phyloP scores from a whole-genome alignment of 2,113 vertebrate genomes.

The Amphiprion ocellaris region DNA sequence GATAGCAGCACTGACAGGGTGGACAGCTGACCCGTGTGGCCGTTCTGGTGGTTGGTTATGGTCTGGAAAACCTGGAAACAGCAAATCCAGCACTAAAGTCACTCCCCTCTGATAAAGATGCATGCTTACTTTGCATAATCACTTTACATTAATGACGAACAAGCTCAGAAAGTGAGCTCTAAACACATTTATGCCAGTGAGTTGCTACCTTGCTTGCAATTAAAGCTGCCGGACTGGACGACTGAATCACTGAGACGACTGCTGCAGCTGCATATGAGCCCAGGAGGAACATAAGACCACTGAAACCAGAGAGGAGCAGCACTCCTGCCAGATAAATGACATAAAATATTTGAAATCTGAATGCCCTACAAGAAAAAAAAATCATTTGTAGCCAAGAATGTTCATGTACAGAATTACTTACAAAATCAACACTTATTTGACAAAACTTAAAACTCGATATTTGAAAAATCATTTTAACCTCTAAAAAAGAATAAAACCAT shows the following conservation, averaged over 20 bases:
- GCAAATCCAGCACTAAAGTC: neutral
- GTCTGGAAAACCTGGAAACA: constrained; percentile 85
- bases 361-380: neutral
- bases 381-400: neutral
- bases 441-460: neutral
- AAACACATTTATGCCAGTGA: neutral
- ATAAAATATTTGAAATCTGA: neutral
- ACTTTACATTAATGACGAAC: neutral
- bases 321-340: constrained; percentile 63
- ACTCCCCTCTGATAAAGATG: neutral
- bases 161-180: neutral
- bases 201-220: constrained; percentile 84
- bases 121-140: too few species aligned
- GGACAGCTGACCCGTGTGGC: constrained; percentile 88
- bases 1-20: constrained; percentile 82
- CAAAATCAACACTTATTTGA: neutral
- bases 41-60: constrained; percentile 81
- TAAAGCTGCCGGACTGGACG: constrained; percentile 79
- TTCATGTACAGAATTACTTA: neutral
- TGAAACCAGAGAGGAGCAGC: constrained; percentile 68
- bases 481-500: neutral
- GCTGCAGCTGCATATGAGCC: constrained; percentile 71
- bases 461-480: neutral
- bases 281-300: constrained; percentile 74
- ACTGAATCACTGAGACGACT: constrained; percentile 79